Percentiles rank a stretch among this genome's conserved stretches.
Evolutionary conservation across 1,140 invertebrate genomes (phyloP).

Genomic region (Paracyclopina nana): DNA sequence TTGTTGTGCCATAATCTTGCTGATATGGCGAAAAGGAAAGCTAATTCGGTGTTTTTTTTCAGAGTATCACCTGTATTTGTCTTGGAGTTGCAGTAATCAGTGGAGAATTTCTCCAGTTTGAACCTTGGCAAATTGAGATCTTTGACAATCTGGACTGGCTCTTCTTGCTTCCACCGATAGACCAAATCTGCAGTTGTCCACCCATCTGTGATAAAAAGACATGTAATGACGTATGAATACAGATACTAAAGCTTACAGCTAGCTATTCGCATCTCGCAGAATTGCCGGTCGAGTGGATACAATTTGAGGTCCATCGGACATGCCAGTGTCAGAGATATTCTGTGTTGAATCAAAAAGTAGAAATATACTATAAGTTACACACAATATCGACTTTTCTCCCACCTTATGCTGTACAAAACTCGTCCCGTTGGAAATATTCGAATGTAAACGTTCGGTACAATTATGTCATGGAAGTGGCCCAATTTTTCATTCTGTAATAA

Average conservation of each 20-base stretch:
- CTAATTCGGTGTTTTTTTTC: background rate
- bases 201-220: conserved; percentile 41
- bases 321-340: conserved; percentile 75
- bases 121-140: conserved; percentile 80
- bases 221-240: background rate
- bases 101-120: conserved; percentile 71
- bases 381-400: background rate
- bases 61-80: conserved; percentile 62
- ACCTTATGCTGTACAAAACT: conserved; percentile 72
- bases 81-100: conserved; percentile 82
- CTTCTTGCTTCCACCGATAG: conserved; percentile 77
- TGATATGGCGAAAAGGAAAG: background rate
- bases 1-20: no score
- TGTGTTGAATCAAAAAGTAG: conserved; percentile 22
- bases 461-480: conserved; percentile 89
- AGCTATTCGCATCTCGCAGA: conserved; percentile 75
- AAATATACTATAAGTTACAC: background rate
- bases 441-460: conserved; percentile 92
- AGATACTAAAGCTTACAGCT: conserved; percentile 54
- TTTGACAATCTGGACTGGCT: conserved; percentile 80
- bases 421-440: conserved; percentile 82
- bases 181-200: conserved; percentile 85
- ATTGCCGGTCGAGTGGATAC: conserved; percentile 79
- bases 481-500: conserved; percentile 88
- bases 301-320: conserved; percentile 91